Evolutionary conservation across 2,888 invertebrate species (phyloP).

Genomic region (Eucera pruinosa): DNA sequence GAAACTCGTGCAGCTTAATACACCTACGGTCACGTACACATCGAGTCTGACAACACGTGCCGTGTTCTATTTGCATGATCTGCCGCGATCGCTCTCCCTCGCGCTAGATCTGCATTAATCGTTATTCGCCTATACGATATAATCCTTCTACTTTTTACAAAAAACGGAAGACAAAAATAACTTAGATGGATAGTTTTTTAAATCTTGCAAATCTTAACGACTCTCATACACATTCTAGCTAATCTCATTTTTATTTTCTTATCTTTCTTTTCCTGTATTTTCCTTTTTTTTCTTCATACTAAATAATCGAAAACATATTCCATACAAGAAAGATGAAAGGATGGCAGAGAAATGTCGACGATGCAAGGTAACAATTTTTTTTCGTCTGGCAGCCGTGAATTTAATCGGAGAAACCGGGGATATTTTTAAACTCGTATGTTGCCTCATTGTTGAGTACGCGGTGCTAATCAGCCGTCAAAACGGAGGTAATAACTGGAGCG

Average conservation of each 20-base stretch:
- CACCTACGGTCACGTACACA: conserved; percentile 58
- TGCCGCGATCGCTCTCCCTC: conserved; percentile 68
- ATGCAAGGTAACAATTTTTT: no score
- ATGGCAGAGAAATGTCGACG: no score
- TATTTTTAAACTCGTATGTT: background rate
- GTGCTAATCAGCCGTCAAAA: conserved; percentile 41
- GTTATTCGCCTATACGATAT: conserved; percentile 4
- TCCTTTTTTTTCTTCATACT: no score
- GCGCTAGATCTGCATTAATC: conserved; percentile 47
- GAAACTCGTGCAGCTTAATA: conserved; percentile 52
- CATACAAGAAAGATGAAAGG: no score
- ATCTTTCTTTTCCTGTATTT: no score
- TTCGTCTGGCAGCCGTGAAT: background rate
- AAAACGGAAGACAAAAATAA: background rate
- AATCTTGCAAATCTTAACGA: background rate
- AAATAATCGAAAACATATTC: no score
- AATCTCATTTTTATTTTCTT: no score
- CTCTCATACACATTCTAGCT: no score
- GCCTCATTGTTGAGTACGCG: background rate
- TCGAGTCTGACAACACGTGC: conserved; percentile 73
- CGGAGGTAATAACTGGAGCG: conserved; percentile 25
- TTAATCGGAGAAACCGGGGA: background rate
- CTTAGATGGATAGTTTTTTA: no score
- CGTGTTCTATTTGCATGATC: conserved; percentile 75
- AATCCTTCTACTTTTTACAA: conserved; percentile 11